Conservation (phyloP, 2,113 vertebrate genomes). For the Plecotus auritus region DNA sequence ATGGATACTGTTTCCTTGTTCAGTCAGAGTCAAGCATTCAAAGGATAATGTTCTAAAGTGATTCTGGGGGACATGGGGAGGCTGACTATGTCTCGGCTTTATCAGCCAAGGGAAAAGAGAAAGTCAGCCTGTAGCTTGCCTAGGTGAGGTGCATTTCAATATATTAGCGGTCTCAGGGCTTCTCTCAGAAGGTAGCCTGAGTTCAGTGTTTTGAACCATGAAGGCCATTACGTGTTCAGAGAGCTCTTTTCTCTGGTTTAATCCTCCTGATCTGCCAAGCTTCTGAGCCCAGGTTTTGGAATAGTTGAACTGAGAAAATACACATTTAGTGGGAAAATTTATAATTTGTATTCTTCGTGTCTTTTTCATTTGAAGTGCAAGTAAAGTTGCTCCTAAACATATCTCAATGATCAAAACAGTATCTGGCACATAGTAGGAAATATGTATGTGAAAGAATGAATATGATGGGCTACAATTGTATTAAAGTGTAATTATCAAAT, state of each 20-base stretch:
- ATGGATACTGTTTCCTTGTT: neutral
- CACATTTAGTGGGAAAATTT: neutral
- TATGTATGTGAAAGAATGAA: neutral
- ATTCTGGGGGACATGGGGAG: neutral
- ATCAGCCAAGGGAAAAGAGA: neutral
- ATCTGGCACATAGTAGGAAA: neutral
- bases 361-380: neutral
- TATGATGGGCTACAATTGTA: neutral
- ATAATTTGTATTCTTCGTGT: neutral
- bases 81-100: neutral
- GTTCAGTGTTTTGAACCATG: neutral
- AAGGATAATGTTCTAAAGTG: neutral
- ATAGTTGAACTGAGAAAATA: neutral
- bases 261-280: neutral
- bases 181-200: neutral
- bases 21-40: neutral
- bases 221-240: neutral
- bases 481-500: neutral
- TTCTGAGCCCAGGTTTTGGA: neutral
- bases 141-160: neutral
- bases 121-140: neutral
- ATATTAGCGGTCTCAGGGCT: neutral
- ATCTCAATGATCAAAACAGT: neutral
- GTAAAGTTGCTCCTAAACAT: neutral
- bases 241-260: neutral